These are phyloP conservation scores for Vannuccia rotundouncinata DNA, from an alignment of 2,888 invertebrate species.

Conservation along the genomic window DNA sequence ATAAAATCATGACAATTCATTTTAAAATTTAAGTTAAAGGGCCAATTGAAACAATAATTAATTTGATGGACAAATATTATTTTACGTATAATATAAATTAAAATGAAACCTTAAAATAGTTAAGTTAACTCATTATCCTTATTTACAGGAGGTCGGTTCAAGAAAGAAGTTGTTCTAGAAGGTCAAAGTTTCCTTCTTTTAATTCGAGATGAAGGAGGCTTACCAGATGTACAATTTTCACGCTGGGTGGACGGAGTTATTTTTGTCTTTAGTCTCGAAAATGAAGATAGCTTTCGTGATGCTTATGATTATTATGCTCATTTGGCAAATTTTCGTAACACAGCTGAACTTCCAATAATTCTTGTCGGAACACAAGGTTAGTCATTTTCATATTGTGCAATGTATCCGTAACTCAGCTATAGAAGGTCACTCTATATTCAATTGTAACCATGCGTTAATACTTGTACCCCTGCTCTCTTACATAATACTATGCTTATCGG, in stretches of 20 bases:
- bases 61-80: too few species aligned
- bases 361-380: constrained; percentile 93
- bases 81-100: too few species aligned
- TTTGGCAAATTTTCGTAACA: constrained; percentile 80
- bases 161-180: constrained; percentile 90
- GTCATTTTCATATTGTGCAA: constrained; percentile 35
- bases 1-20: too few species aligned
- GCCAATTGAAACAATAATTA: too few species aligned
- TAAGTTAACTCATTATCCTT: neutral
- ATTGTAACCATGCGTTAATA: too few species aligned
- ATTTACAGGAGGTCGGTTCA: constrained; percentile 70
- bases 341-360: constrained; percentile 83
- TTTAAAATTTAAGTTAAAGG: too few species aligned
- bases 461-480: too few species aligned
- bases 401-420: too few species aligned
- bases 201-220: constrained; percentile 87
- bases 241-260: constrained; percentile 98
- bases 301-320: constrained; percentile 89
- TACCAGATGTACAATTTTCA: constrained; percentile 84
- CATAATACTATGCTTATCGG: too few species aligned
- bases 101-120: too few species aligned
- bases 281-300: constrained; percentile 89
- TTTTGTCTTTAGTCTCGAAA: constrained; percentile 94
- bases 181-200: constrained; percentile 85
- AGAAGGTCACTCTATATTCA: too few species aligned